Conservation (phyloP, 1,140 invertebrate genomes). For the Nasonia vitripennis region DNA sequence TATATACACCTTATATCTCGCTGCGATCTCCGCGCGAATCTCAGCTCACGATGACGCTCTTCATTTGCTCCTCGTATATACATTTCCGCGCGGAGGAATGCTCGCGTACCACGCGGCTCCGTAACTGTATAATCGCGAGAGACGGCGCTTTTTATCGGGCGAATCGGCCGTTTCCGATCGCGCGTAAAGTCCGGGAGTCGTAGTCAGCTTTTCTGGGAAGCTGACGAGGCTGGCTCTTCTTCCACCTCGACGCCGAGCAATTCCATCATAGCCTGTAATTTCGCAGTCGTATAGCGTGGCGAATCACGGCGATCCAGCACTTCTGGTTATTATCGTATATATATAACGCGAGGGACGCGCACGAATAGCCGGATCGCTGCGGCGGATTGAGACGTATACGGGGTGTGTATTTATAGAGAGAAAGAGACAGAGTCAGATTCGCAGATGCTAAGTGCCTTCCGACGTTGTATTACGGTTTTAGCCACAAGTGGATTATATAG, state of each 20-base stretch:
- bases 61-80: neutral
- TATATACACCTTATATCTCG: constrained; percentile 27
- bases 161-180: constrained; percentile 33
- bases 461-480: no score
- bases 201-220: neutral
- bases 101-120: no score
- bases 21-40: neutral
- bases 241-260: neutral
- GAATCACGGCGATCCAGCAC: neutral
- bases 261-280: neutral
- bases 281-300: neutral
- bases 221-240: neutral
- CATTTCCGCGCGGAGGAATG: neutral
- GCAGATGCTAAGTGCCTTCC: no score
- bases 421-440: no score
- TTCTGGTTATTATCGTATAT: neutral
- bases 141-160: constrained; percentile 25
- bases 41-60: constrained; percentile 15
- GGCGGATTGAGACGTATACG: no score
- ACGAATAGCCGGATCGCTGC: no score
- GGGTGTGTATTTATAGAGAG: no score
- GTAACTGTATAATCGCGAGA: neutral
- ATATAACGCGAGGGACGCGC: no score
- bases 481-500: neutral
- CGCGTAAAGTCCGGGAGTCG: neutral